phyloP scores from a whole-genome alignment of 2,113 vertebrate species.

The Acanthisitta chloris region DNA sequence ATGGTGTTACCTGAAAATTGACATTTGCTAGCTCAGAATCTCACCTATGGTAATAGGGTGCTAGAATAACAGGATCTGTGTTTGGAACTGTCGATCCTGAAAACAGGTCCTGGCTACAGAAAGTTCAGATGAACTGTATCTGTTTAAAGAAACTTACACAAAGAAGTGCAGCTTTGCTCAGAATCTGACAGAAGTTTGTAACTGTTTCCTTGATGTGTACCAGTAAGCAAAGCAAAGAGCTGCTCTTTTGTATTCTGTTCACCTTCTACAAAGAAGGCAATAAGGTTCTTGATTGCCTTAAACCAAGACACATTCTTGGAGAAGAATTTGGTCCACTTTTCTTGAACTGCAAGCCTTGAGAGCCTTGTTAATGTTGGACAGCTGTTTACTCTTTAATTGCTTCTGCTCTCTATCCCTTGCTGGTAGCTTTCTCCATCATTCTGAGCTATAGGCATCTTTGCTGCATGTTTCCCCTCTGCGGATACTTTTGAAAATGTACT shows the following conservation, averaged over 20 bases:
- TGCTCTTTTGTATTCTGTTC: background rate
- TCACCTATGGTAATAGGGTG: background rate
- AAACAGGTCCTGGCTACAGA: background rate
- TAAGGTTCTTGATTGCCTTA: background rate
- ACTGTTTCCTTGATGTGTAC: accelerated
- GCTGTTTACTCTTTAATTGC: background rate
- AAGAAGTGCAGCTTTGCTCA: background rate
- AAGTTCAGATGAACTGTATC: background rate
- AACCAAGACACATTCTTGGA: background rate
- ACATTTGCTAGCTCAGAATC: background rate
- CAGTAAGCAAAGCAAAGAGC: background rate
- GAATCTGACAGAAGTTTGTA: background rate
- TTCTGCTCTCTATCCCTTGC: background rate
- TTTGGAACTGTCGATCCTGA: background rate
- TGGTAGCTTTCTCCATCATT: background rate
- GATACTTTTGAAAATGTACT: background rate
- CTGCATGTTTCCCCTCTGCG: background rate
- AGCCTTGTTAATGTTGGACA: background rate
- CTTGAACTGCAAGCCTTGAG: background rate
- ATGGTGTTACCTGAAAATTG: background rate
- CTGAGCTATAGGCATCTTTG: background rate
- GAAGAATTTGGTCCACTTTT: background rate
- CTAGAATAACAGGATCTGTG: background rate
- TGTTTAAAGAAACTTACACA: background rate
- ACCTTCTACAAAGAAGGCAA: background rate